Conservation (phyloP, 1,140 invertebrate species). For the Hypothenemus hampei region DNA sequence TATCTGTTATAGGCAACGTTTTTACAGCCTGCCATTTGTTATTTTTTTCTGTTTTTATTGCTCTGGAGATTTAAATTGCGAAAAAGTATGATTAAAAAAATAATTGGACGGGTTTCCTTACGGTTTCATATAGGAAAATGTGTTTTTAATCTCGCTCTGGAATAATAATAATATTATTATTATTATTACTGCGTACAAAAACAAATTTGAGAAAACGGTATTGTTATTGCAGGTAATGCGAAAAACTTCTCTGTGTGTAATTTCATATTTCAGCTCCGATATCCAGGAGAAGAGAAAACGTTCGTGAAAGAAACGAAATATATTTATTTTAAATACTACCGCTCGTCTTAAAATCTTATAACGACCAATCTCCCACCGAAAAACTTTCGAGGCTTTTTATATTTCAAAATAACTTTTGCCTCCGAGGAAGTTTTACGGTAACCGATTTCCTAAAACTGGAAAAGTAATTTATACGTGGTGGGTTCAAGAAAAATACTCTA, state of each 20-base stretch:
- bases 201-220: neutral
- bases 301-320: too few relatives aligned
- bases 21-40: constrained; percentile 9
- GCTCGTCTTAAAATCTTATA: too few relatives aligned
- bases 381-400: too few relatives aligned
- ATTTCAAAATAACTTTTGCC: constrained; percentile 15
- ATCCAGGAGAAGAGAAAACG: too few relatives aligned
- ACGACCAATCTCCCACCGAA: too few relatives aligned
- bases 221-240: neutral
- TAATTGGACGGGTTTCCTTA: neutral
- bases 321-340: too few relatives aligned
- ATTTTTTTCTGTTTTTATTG: constrained; percentile 1
- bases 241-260: too few relatives aligned
- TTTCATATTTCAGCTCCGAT: too few relatives aligned
- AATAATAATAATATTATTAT: too few relatives aligned
- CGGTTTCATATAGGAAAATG: neutral
- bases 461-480: constrained; percentile 18
- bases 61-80: too few relatives aligned
- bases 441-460: constrained; percentile 15
- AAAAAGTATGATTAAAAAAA: neutral
- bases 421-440: constrained; percentile 12
- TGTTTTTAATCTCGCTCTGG: too few relatives aligned
- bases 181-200: too few relatives aligned
- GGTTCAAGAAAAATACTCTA: constrained; percentile 18
- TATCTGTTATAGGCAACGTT: constrained; percentile 7